Base-by-base conservation (phyloP, 2,797 vertebrate species). In the Novumbra hubbsi region DNA sequence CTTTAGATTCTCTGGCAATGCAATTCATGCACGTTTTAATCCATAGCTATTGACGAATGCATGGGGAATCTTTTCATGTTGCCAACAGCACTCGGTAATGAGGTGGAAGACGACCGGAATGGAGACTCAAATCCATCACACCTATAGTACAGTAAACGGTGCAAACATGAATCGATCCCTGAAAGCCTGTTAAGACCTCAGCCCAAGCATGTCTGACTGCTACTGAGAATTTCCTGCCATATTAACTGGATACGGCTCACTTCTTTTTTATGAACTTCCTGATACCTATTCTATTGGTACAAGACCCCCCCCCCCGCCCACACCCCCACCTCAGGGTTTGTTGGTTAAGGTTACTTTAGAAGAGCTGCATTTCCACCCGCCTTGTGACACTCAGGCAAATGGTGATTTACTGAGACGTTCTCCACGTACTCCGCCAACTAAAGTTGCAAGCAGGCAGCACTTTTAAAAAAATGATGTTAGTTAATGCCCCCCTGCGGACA, bases 1-100 rank as follows among this genome's bases (percentile, higher is more conserved):
- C 76, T 66, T 60, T 74, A 77, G 38, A 21, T 34, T 78, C 45
- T 79, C 65, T 68, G 32, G 70, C 76, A 49, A 7, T 64, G 76
- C 80, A 49, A 70, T 69, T 73, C 75, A 78, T 80, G 84, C 73
- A 60, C 3, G 4, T 72, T 72, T 76, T 79, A 73, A 88, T 88
- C 82, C 67, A 86, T 81, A 77, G 63, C 73, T 90, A 92, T 91
- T 85, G 90, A 89, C 85, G 64, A 81, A 87, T 75, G 83, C 84
- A 83, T 77, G 86, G 85, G 73, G 85, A 80, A 83, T 88, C 82
- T 83, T 87, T 87, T 89, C 88, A 89, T 85, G 88, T 89, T 85
- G 79, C 78, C 80, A 85, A 82, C 78, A 76, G 76, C 76, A 82
- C 82, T 82, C 75, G 21, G 73, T 75, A 8, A 73, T 67, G 76